Percentiles rank a stretch among this genome's conserved stretches.
phyloP scores from a whole-genome alignment of 2,888 invertebrate genomes.

The Oscheius sp. region DNA sequence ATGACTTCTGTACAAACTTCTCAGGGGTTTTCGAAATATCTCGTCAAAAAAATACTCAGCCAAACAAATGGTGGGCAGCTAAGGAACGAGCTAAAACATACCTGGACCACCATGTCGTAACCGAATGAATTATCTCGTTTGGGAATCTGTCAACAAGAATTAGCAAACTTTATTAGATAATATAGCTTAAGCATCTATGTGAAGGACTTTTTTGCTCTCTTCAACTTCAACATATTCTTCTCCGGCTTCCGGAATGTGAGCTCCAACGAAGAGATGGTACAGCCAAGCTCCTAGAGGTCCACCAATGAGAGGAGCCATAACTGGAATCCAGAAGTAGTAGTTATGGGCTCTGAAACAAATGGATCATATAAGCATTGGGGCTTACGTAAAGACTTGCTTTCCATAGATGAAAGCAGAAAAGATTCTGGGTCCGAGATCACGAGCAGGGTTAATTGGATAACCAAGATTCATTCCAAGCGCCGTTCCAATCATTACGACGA shows the following conservation, averaged over 20 bases:
- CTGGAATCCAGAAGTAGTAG: conserved; percentile 60
- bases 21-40: too few relatives aligned
- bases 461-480: conserved; percentile 53
- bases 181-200: conserved; percentile 3
- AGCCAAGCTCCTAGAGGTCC: conserved; percentile 51
- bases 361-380: neutral
- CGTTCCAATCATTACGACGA: conserved; percentile 61
- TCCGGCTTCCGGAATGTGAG: conserved; percentile 49
- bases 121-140: conserved; percentile 6
- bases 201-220: conserved; percentile 22
- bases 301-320: conserved; percentile 54
- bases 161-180: conserved; percentile 4
- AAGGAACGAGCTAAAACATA: neutral
- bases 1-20: too few relatives aligned
- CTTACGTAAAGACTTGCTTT: conserved; percentile 50
- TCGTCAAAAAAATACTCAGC: too few relatives aligned
- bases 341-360: conserved; percentile 40
- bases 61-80: too few relatives aligned
- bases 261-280: conserved; percentile 55
- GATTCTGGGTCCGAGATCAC: conserved; percentile 67
- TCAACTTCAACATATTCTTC: conserved; percentile 18
- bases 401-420: conserved; percentile 64
- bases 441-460: conserved; percentile 65
- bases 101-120: neutral
- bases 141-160: neutral